Percentiles rank a stretch among this genome's conserved stretches.
These are phyloP conservation scores for Noctuana brunneofusca DNA, from an alignment of 2,888 invertebrate species.

Conservation along the genomic window DNA sequence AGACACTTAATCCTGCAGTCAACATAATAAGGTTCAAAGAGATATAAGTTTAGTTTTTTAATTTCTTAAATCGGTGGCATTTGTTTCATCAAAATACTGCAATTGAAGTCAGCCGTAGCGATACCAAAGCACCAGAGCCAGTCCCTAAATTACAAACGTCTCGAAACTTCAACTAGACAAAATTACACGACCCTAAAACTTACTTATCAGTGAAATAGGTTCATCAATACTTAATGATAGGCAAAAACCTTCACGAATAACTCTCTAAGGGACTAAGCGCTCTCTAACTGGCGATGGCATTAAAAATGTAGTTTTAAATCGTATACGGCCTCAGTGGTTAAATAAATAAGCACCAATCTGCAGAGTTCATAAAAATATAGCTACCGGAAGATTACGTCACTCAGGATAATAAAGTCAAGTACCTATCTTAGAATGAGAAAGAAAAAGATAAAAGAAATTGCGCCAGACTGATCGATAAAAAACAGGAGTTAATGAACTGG, in stretches of 20 bases:
- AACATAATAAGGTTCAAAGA: no score
- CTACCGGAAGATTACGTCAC: neutral
- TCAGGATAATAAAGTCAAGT: constrained; percentile 1
- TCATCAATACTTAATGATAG: constrained; percentile 2
- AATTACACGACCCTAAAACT: neutral
- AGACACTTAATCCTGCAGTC: no score
- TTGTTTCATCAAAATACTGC: no score
- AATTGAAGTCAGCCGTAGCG: no score
- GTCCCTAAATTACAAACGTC: neutral
- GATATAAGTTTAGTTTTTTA: no score
- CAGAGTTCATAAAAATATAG: constrained; percentile 28
- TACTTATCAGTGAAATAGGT: neutral
- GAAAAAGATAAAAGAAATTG: neutral
- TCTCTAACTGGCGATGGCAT: constrained; percentile 5
- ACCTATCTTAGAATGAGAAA: neutral
- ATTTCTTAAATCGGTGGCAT: no score
- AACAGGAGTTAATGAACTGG: neutral
- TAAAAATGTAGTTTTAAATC: constrained; percentile 22
- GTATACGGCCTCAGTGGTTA: constrained; percentile 19
- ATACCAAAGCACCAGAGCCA: no score
- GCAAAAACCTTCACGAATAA: neutral
- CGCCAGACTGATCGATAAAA: neutral
- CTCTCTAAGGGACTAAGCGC: neutral
- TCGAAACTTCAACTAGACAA: neutral
- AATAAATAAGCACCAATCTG: constrained; percentile 30